These are phyloP conservation scores for Gallinago nigripennis DNA, from an alignment of 2,797 vertebrate genomes.

Conservation along the genomic window DNA sequence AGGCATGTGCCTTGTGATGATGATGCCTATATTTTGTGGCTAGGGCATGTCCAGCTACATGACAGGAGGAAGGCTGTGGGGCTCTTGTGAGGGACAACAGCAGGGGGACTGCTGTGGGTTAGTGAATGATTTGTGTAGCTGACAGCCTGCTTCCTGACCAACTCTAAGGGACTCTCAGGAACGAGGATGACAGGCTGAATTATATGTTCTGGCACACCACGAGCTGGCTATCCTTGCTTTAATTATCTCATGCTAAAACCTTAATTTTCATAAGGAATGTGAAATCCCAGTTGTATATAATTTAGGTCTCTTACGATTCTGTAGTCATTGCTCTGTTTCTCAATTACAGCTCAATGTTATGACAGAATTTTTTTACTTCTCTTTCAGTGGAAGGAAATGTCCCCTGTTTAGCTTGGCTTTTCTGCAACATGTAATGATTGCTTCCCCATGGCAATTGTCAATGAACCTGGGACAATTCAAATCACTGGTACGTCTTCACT, in stretches of 20 bases:
- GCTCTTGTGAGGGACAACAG: background rate
- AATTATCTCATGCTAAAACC: constrained; percentile 5
- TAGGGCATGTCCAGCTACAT: background rate
- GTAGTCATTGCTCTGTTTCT: background rate
- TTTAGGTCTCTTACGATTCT: background rate
- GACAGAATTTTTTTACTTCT: background rate
- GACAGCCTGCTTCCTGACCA: background rate
- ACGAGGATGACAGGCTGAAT: background rate
- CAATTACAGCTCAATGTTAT: background rate
- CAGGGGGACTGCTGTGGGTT: background rate
- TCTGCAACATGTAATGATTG: background rate
- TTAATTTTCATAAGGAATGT: constrained; percentile 21
- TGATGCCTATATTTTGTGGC: background rate
- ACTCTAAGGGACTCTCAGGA: background rate
- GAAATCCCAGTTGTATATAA: constrained; percentile 18
- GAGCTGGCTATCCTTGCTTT: background rate
- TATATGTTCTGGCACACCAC: background rate
- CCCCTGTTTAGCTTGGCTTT: constrained; percentile 14
- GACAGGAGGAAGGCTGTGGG: background rate
- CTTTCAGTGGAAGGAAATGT: background rate
- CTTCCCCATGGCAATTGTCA: background rate
- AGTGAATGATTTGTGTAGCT: background rate
- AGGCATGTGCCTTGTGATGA: fast-evolving
- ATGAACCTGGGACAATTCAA: background rate
- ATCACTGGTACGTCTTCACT: background rate